Conservation (phyloP, 1,140 invertebrate genomes). For the Pachypeltis micranthus region DNA sequence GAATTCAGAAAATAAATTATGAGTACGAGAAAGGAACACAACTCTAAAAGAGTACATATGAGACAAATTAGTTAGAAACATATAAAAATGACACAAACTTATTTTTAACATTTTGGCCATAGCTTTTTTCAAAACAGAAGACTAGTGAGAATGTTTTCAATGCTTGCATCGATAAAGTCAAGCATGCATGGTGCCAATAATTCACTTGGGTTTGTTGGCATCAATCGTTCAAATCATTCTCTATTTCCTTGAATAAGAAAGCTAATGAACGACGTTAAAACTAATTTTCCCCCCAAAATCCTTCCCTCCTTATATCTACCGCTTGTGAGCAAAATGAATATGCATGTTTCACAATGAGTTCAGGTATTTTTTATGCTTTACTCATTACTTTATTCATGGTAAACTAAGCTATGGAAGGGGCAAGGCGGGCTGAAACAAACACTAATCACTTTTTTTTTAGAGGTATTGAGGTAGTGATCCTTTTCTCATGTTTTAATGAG, state of each 20-base stretch:
- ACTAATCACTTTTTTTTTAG: too few relatives aligned
- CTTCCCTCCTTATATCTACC: background rate
- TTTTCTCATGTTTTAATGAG: background rate
- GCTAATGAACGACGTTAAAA: too few relatives aligned
- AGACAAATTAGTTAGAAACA: background rate
- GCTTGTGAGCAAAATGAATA: background rate
- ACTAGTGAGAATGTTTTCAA: background rate
- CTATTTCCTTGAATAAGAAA: too few relatives aligned
- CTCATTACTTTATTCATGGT: too few relatives aligned
- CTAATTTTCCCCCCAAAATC: too few relatives aligned
- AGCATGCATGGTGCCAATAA: too few relatives aligned
- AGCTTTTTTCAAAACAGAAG: background rate
- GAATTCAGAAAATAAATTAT: background rate
- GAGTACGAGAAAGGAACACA: background rate
- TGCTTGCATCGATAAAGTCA: too few relatives aligned
- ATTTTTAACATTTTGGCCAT: too few relatives aligned
- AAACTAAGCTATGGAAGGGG: background rate
- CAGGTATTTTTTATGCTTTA: background rate
- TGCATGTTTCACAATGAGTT: background rate
- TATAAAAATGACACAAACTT: background rate
- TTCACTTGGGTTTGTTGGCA: too few relatives aligned
- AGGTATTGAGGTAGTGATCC: background rate
- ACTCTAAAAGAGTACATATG: background rate
- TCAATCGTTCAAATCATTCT: too few relatives aligned
- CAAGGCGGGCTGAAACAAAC: background rate